Evolutionary conservation across 2,113 vertebrate species (phyloP).

Genomic region (Osmerus mordax): DNA sequence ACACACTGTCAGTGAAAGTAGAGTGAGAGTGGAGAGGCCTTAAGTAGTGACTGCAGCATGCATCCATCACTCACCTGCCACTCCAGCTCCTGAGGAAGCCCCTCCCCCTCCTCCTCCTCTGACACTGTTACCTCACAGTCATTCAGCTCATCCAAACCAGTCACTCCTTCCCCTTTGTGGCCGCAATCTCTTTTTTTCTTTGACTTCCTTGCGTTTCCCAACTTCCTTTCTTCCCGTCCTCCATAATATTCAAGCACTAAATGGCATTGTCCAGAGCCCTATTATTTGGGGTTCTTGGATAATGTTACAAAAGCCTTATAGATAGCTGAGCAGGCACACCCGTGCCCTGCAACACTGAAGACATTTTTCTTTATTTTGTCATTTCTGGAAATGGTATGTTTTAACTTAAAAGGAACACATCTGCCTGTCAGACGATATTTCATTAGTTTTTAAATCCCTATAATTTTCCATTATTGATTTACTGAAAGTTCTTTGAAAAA

Average conservation of each 20-base stretch:
- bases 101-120: constrained; percentile 1
- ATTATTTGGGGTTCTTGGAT: neutral
- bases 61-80: constrained; percentile 40
- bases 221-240: constrained; percentile 15
- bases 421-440: neutral
- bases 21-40: constrained; percentile 33
- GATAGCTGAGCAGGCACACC: neutral
- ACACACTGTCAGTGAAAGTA: neutral
- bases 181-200: constrained; percentile 29
- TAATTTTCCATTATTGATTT: neutral
- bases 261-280: neutral
- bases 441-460: neutral
- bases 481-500: neutral
- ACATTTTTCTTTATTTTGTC: neutral
- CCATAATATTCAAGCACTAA: neutral
- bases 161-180: constrained; percentile 22
- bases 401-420: neutral
- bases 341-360: too few species aligned
- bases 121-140: neutral
- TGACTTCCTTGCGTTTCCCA: constrained; percentile 42
- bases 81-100: constrained; percentile 1
- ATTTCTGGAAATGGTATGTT: neutral
- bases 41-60: constrained; percentile 33
- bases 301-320: neutral
- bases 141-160: neutral